Evolutionary conservation across 2,113 vertebrate species (phyloP).

Genomic region (Nematolebias whitei): DNA sequence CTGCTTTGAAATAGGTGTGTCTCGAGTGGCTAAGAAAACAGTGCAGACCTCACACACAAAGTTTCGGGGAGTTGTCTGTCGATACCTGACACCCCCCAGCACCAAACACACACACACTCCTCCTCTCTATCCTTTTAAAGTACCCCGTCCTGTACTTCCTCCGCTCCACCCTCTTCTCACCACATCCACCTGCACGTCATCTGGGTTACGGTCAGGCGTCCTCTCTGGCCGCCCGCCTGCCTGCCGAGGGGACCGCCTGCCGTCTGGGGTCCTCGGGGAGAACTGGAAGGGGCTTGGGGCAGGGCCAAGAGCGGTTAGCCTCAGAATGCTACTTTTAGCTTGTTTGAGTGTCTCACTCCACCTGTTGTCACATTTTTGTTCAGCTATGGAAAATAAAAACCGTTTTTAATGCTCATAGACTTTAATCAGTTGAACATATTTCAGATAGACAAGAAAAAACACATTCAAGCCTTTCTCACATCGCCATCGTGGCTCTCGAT

Average conservation of each 20-base stretch:
- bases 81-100: slow-evolving; percentile 60
- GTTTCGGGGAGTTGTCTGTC: slow-evolving; percentile 71
- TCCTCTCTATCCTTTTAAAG: slow-evolving; percentile 61
- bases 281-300: slow-evolving; percentile 57
- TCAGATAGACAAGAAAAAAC: background rate
- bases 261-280: slow-evolving; percentile 71
- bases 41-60: slow-evolving; percentile 60
- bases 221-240: slow-evolving; percentile 60
- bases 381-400: slow-evolving; percentile 47
- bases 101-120: no score
- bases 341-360: slow-evolving; percentile 68
- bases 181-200: slow-evolving; percentile 61
- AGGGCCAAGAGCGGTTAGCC: slow-evolving; percentile 33
- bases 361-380: slow-evolving; percentile 71
- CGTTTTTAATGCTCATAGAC: slow-evolving; percentile 14
- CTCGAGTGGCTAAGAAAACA: slow-evolving; percentile 55
- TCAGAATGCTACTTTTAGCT: slow-evolving; percentile 65
- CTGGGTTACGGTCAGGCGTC: slow-evolving; percentile 70
- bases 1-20: slow-evolving; percentile 57
- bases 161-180: slow-evolving; percentile 52
- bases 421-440: background rate
- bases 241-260: slow-evolving; percentile 62
- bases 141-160: slow-evolving; percentile 43
- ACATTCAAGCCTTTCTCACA: slow-evolving; percentile 13
- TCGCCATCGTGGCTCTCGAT: slow-evolving; percentile 18